phyloP scores from a whole-genome alignment of 1,140 invertebrate species.

The Micrasema longulum region DNA sequence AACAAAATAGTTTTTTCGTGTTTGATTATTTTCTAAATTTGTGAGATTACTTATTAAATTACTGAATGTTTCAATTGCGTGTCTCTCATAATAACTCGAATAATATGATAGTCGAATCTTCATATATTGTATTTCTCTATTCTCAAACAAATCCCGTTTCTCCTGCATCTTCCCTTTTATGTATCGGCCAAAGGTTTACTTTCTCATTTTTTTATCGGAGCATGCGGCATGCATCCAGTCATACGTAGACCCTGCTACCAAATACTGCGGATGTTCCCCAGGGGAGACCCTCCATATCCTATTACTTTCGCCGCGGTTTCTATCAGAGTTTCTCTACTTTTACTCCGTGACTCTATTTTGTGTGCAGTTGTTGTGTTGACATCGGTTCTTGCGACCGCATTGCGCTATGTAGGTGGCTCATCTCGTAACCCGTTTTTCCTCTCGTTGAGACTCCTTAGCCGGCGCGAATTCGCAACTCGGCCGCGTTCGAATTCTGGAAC shows the following conservation, averaged over 20 bases:
- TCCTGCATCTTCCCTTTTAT: neutral
- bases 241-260: constrained; percentile 9
- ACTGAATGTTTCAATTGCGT: too few relatives aligned
- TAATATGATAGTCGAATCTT: too few relatives aligned
- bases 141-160: too few relatives aligned
- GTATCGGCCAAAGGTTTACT: constrained; percentile 29
- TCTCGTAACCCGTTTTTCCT: constrained; percentile 36
- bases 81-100: too few relatives aligned
- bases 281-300: neutral
- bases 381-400: neutral
- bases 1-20: too few relatives aligned
- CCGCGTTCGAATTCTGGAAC: constrained; percentile 33
- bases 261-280: neutral
- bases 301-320: too few relatives aligned
- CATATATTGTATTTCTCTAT: too few relatives aligned
- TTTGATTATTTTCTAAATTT: too few relatives aligned
- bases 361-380: neutral
- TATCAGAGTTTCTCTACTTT: neutral
- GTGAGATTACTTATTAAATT: too few relatives aligned
- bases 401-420: constrained; percentile 32
- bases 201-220: constrained; percentile 31
- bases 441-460: constrained; percentile 24
- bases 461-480: constrained; percentile 27
- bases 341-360: neutral
- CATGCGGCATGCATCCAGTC: constrained; percentile 31